Evolutionary conservation across 2,797 vertebrate species (phyloP).

Genomic region (Pagetopsis macropterus): DNA sequence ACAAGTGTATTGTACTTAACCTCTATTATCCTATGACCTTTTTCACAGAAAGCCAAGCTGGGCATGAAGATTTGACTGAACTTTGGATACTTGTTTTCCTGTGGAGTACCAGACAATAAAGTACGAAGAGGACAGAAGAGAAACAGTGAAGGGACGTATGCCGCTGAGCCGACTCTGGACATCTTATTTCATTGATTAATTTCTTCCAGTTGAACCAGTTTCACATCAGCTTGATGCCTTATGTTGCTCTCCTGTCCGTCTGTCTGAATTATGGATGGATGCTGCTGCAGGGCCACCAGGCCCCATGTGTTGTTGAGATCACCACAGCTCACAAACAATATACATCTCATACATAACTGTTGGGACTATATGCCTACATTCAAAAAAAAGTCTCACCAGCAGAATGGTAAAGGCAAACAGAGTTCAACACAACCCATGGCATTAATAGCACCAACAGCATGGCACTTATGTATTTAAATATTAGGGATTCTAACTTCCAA

Average conservation of each 20-base stretch:
- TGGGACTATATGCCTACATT: background rate
- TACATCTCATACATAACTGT: conserved; percentile 8
- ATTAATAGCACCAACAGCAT: background rate
- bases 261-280: conserved; percentile 5
- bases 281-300: conserved; percentile 3
- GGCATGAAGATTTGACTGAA: conserved; percentile 92
- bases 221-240: conserved; percentile 22
- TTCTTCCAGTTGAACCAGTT: conserved; percentile 2
- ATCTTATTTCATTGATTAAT: conserved; percentile 14
- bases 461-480: background rate
- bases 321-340: conserved; percentile 11
- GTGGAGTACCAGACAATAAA: conserved; percentile 32
- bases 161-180: conserved; percentile 19
- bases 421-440: background rate
- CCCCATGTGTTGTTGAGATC: conserved; percentile 9
- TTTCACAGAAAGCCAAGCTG: conserved; percentile 94
- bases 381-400: background rate
- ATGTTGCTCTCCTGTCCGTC: background rate
- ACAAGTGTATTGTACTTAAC: background rate
- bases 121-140: conserved; percentile 5
- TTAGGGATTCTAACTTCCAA: background rate
- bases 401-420: background rate
- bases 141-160: conserved; percentile 12
- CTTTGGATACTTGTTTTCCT: conserved; percentile 22
- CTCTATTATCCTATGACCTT: conserved; percentile 14